Percentiles rank a stretch among this genome's conserved stretches.
These are phyloP conservation scores for Ips typographus DNA, from an alignment of 1,140 invertebrate species.

Conservation along the genomic window DNA sequence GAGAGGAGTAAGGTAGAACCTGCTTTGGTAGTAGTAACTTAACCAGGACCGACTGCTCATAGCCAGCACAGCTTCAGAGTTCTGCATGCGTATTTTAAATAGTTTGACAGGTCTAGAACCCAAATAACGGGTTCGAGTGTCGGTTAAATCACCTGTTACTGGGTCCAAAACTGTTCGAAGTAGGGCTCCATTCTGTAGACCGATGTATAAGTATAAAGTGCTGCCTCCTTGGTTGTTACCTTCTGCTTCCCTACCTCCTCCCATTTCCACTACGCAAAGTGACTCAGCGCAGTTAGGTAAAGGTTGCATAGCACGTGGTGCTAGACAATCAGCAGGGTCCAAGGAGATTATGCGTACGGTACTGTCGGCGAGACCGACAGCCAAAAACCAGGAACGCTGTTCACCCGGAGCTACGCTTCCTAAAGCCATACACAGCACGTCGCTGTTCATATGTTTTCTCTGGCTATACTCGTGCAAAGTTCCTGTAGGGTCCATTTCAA, in stretches of 20 bases:
- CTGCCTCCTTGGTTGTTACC: constrained; percentile 59
- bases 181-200: constrained; percentile 95
- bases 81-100: constrained; percentile 85
- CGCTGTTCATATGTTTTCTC: constrained; percentile 92
- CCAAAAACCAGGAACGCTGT: constrained; percentile 93
- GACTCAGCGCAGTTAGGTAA: constrained; percentile 96
- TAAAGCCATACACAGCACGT: constrained; percentile 98
- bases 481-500: constrained; percentile 90
- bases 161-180: constrained; percentile 94
- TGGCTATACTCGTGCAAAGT: constrained; percentile 95
- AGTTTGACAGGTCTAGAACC: constrained; percentile 52
- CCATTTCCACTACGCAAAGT: constrained; percentile 92
- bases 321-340: constrained; percentile 91
- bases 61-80: constrained; percentile 93
- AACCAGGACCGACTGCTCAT: constrained; percentile 98
- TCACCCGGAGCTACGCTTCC: constrained; percentile 94
- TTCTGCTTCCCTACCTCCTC: constrained; percentile 63
- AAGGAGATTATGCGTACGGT: constrained; percentile 97
- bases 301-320: constrained; percentile 93
- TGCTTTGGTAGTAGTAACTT: constrained; percentile 97
- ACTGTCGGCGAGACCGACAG: constrained; percentile 94
- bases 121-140: constrained; percentile 83
- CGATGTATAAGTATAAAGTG: constrained; percentile 95
- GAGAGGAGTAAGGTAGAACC: constrained; percentile 92
- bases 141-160: constrained; percentile 94